A percentile compares a stretch with the other conserved stretches of the same genome.
Conservation (phyloP, 1,140 invertebrate species). For the Aphelenchoides besseyi region DNA sequence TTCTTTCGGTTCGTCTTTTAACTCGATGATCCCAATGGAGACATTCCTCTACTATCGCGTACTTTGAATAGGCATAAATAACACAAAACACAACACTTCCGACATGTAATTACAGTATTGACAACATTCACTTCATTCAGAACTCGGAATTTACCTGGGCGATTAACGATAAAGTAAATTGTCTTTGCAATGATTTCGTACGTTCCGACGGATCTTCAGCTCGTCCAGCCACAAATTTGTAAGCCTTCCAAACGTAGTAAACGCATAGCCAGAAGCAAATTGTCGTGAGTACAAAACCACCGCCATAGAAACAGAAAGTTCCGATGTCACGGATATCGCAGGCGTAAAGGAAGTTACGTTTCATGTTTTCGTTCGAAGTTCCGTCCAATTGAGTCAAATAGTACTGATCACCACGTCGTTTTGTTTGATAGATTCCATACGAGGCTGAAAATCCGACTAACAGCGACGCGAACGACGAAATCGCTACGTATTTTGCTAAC, state of each 20-base stretch:
- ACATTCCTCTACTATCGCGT: too few relatives aligned
- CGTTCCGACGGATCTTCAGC: background rate
- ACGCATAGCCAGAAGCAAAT: constrained; percentile 17
- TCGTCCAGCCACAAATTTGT: background rate
- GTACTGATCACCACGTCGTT: constrained; percentile 1
- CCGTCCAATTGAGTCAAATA: constrained; percentile 14
- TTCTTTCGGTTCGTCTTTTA: too few relatives aligned
- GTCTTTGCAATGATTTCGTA: background rate
- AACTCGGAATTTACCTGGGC: background rate
- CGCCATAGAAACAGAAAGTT: constrained; percentile 7
- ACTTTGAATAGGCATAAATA: too few relatives aligned
- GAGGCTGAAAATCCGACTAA: background rate
- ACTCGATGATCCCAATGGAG: too few relatives aligned
- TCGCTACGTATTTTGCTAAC: background rate
- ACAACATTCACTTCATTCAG: background rate
- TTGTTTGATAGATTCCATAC: constrained; percentile 1
- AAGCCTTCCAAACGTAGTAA: constrained; percentile 2
- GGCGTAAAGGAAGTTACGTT: background rate
- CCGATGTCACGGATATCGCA: constrained; percentile 9
- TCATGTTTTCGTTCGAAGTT: background rate
- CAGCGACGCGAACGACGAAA: background rate
- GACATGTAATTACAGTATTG: background rate
- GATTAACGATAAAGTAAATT: constrained; percentile 8
- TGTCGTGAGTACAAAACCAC: background rate
- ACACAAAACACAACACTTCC: background rate